Evolutionary conservation across 92 coral and sea anemone genomes (phyloP).

Genomic region (Actinostola sp.): DNA sequence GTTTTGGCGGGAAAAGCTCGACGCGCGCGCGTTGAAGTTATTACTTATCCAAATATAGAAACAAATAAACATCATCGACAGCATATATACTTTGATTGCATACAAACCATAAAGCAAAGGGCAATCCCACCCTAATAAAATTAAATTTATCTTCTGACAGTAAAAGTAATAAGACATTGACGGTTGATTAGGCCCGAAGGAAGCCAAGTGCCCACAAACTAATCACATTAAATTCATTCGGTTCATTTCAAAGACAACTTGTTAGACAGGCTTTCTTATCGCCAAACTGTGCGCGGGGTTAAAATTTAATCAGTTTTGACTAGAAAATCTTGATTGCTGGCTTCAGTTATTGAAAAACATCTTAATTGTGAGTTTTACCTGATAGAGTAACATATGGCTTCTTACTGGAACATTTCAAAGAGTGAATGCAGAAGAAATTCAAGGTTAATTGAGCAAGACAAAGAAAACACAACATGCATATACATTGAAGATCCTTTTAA

Average conservation of each 20-base stretch:
- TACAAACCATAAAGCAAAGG: constrained; percentile 12
- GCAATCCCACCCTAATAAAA: constrained; percentile 23
- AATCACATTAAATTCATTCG: constrained; percentile 14
- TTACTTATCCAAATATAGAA: constrained; percentile 7
- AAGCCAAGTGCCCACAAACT: constrained; percentile 6
- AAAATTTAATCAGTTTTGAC: not conserved
- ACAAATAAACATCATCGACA: constrained; percentile 14
- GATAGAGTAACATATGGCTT: too few relatives aligned
- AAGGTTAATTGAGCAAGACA: not conserved
- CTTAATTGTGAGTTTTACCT: too few relatives aligned
- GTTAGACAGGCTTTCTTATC: not conserved
- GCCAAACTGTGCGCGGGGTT: not conserved
- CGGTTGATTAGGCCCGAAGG: constrained; percentile 15
- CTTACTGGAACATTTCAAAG: too few relatives aligned
- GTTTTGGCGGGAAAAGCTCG: constrained; percentile 26
- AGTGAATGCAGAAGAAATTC: not conserved
- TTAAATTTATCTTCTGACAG: constrained; percentile 15
- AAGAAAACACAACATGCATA: not conserved
- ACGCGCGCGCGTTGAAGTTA: constrained; percentile 18
- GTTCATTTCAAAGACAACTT: constrained; percentile 5
- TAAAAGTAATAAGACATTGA: constrained; percentile 6
- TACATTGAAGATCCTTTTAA: too few relatives aligned
- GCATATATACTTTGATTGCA: not conserved
- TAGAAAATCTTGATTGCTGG: not conserved
- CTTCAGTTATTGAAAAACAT: constrained; percentile 1